Evolutionary conservation across 2,113 vertebrate species (phyloP).

Genomic region (Pyrgilauda ruficollis): DNA sequence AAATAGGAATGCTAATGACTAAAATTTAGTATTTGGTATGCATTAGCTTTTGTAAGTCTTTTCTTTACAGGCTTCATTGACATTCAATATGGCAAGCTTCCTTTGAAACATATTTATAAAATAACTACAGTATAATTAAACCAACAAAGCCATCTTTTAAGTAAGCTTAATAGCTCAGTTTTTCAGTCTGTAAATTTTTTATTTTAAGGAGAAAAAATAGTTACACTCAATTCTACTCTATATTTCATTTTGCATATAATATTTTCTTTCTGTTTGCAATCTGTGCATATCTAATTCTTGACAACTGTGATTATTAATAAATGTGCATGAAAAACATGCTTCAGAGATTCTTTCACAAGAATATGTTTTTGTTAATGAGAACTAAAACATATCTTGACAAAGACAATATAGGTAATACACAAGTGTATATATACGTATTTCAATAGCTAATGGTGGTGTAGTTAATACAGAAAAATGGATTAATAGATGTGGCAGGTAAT

Average conservation of each 20-base stretch:
- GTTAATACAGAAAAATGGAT: conserved; percentile 61
- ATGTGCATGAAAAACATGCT: conserved; percentile 65
- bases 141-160: conserved; percentile 83
- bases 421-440: neutral
- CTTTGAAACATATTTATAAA: conserved; percentile 85
- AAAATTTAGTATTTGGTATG: conserved; percentile 80
- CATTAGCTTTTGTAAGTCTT: conserved; percentile 77
- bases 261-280: conserved; percentile 69
- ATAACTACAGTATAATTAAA: conserved; percentile 84
- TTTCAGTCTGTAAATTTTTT: conserved; percentile 68
- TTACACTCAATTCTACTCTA: conserved; percentile 54
- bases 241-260: conserved; percentile 67
- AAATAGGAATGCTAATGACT: conserved; percentile 80
- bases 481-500: conserved; percentile 72
- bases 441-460: conserved; percentile 66
- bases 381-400: conserved; percentile 71
- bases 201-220: conserved; percentile 70
- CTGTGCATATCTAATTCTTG: conserved; percentile 73
- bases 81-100: conserved; percentile 80
- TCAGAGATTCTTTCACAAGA: conserved; percentile 68
- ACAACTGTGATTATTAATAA: conserved; percentile 79
- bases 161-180: conserved; percentile 74
- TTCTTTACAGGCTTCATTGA: conserved; percentile 77
- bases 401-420: conserved; percentile 58
- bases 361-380: conserved; percentile 71